Base-by-base conservation (phyloP, 2,888 invertebrate genomes). In the Microctonus aethiopoides region DNA sequence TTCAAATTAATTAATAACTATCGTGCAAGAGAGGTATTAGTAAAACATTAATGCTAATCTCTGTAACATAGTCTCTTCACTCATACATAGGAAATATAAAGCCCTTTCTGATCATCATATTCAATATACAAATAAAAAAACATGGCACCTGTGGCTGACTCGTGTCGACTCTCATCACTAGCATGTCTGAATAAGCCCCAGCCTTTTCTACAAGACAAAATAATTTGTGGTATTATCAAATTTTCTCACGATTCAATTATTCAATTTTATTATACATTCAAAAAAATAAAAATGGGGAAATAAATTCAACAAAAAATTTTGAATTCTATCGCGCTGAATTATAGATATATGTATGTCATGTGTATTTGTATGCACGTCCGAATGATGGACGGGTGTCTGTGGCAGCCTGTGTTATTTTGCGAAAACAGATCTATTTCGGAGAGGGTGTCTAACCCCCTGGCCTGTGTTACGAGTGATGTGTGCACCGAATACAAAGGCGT, bases 381-480 rank as follows among this genome's bases (percentile, higher is more conserved):
- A 4, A 20, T 46, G 46, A 76, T 75, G 78, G 81, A 83, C 77
- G 83, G 79, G 80, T 81, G 81, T 82, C 77, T 78, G 80, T 81
- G 81, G 81, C 80, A 81, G 78, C 76, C 78, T 77, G 79, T 84
- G 83, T 85, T 85, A 85, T 84, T 84, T 83, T 80, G 79, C 80
- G 83, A 83, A 77, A 84, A 85, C 83, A 79, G 83, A 85, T 85
- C 84, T 82, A 83, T 84, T 84, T 84, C 79, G 80, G 20, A 46
- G 46, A 81, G 83, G 83, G 82, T 79, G 79, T 79, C 84, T 83
- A 83, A 85, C 83, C 84, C 84, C 82, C 81, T 46, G 46, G 46
- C 46, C 46, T 16, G 16, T 46, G 46, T 7, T 20, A 46, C 46
- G 46, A 46, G 83, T 83, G 84, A 84, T 83, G 83, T 84, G 84